phyloP scores from a whole-genome alignment of 2,113 vertebrate genomes.

The Centropus unirufus region DNA sequence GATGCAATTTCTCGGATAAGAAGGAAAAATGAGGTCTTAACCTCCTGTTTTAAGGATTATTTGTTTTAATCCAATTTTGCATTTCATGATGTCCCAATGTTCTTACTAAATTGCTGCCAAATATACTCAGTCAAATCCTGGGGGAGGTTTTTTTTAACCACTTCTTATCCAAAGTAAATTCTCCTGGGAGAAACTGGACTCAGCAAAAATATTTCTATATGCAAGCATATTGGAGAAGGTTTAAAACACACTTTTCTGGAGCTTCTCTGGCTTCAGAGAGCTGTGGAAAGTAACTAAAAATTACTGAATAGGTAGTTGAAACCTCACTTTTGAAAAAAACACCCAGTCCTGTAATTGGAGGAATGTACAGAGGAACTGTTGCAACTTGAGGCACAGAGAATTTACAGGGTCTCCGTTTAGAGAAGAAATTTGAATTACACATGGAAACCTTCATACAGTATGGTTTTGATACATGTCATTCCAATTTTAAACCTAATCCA shows the following conservation, averaged over 20 bases:
- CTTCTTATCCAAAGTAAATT: not conserved
- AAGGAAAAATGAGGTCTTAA: not conserved
- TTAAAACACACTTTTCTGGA: not conserved
- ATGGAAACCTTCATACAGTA: not conserved
- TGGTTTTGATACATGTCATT: not conserved
- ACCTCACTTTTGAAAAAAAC: not conserved
- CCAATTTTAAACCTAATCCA: not conserved
- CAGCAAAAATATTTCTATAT: not conserved
- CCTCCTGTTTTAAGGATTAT: not conserved
- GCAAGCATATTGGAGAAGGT: not conserved
- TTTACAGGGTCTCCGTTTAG: not conserved
- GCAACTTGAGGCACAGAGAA: not conserved
- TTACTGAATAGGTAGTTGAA: not conserved
- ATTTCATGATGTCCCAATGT: not conserved
- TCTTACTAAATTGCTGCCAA: not conserved
- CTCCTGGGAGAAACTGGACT: not conserved
- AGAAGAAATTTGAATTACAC: not conserved
- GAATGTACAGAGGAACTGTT: not conserved
- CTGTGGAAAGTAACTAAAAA: not conserved
- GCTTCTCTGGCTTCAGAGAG: not conserved
- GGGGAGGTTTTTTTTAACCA: not conserved
- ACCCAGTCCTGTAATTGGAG: not conserved
- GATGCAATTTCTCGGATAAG: not conserved
- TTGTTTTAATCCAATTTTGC: not conserved
- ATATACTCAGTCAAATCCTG: not conserved